Conservation (phyloP, 1,140 invertebrate genomes). For the Vanessa tameamea region DNA sequence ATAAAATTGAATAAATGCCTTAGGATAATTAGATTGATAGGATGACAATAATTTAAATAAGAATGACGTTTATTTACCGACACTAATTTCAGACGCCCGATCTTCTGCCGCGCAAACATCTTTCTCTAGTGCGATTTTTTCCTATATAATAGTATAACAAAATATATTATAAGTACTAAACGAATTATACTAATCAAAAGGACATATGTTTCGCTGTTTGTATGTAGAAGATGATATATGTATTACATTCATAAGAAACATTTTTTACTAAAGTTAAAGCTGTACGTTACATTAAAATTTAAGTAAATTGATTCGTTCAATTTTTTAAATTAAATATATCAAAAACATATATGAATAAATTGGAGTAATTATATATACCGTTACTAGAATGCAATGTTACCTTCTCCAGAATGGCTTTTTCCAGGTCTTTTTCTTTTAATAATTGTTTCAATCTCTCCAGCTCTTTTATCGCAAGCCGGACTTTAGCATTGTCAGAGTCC, state of each 20-base stretch:
- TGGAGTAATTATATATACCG: too few relatives aligned
- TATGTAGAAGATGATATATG: too few relatives aligned
- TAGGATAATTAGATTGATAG: too few relatives aligned
- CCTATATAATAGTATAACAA: conserved; percentile 58
- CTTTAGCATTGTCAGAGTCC: conserved; percentile 81
- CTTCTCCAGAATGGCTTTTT: conserved; percentile 65
- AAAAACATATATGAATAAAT: too few relatives aligned
- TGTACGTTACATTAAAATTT: too few relatives aligned
- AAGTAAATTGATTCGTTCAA: too few relatives aligned
- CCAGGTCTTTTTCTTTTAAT: conserved; percentile 71
- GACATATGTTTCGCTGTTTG: too few relatives aligned
- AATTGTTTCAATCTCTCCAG: conserved; percentile 78
- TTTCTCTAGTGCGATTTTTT: conserved; percentile 72
- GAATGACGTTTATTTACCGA: conserved; percentile 51
- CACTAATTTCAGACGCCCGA: conserved; percentile 64
- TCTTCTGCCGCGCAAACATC: conserved; percentile 68
- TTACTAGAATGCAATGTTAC: conserved; percentile 28
- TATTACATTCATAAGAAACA: background rate
- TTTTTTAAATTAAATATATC: too few relatives aligned
- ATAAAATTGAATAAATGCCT: too few relatives aligned
- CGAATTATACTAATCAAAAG: background rate
- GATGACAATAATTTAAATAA: background rate
- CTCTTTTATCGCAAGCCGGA: conserved; percentile 78
- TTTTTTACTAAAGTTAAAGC: too few relatives aligned
- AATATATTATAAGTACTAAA: background rate